Base-by-base conservation (phyloP, 1,140 invertebrate species). In the Halictus rubicundus region DNA sequence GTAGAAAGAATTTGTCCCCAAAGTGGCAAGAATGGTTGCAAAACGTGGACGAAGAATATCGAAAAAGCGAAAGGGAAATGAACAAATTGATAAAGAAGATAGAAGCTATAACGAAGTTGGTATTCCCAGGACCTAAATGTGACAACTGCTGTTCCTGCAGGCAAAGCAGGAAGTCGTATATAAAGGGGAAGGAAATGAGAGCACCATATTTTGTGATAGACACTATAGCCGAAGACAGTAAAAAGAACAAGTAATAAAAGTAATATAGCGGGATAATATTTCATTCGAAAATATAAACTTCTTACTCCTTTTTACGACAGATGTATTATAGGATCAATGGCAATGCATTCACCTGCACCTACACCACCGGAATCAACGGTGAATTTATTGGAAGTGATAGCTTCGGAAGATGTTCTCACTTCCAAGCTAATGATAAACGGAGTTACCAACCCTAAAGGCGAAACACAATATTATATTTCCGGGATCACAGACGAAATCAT, bases 141-240 rank as follows among this genome's bases (percentile, higher is more conserved):
- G 89, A 90, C 46, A 79, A 68, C 63, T 92, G 91, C 42, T 92
- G 91, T 46, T 66, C 82, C 0, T 92, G 91, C 72, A 84, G 88
- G 68, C 87, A 92, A 76, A 88, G 81, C 0, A 82, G 68, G 52
- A 91, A 91, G 39, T 52, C 83, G 23, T 64, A 88, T 10, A 21
- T 84, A 14, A 87, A 79, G 32, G 81, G 71, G 14, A 85, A 86
- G 8, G 68, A 81, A 52, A 89, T 71, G 0, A 87, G 89, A 66
- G 54, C 54, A 9, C 85, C 88, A 3, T 84, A 86, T 32, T 19
- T 82, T 23, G 68, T 90, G 14, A 87, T 90, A 9, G 83, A 82
- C 7, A 70, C 88, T 9, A 25, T 71, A 32, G 25, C 37, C 6
- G 85, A 87, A 57, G 78, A 83, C 39, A 68, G 79, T 7, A 60